Evolutionary conservation across 2,888 invertebrate genomes (phyloP).

Genomic region (Ophion costatus): DNA sequence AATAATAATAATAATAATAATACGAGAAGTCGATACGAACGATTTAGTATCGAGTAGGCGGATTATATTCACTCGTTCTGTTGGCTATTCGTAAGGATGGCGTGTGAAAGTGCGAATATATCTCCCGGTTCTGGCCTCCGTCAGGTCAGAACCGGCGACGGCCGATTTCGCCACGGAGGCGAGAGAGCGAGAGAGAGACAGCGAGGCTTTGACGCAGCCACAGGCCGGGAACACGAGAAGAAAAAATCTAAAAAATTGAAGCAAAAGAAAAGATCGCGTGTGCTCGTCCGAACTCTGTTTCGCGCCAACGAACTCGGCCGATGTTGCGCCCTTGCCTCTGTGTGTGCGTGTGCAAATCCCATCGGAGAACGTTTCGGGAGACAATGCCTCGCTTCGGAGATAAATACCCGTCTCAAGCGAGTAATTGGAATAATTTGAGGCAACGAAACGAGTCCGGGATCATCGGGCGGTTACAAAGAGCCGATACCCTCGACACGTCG

Average conservation of each 20-base stretch:
- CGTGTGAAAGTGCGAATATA: constrained; percentile 65
- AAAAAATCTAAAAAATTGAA: constrained; percentile 11
- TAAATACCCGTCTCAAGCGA: constrained; percentile 33
- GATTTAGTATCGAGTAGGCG: constrained; percentile 60
- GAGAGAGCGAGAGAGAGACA: constrained; percentile 9
- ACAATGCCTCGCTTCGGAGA: constrained; percentile 46
- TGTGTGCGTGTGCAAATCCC: constrained; percentile 10
- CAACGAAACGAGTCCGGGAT: not conserved
- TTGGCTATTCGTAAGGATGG: constrained; percentile 25
- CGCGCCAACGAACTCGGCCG: constrained; percentile 58
- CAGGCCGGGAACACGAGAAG: constrained; percentile 29
- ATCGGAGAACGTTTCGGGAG: constrained; percentile 51
- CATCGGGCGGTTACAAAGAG: not conserved
- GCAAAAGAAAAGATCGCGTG: constrained; percentile 38
- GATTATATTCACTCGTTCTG: constrained; percentile 45
- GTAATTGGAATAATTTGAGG: constrained; percentile 34
- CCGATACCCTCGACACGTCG: not conserved
- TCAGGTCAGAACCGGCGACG: constrained; percentile 12
- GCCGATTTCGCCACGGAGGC: constrained; percentile 1
- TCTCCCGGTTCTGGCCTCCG: constrained; percentile 43
- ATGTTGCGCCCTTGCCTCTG: constrained; percentile 15
- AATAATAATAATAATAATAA: no score
- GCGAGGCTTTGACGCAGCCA: constrained; percentile 8
- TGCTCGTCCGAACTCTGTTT: constrained; percentile 54
- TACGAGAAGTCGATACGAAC: constrained; percentile 33